phyloP scores from a whole-genome alignment of 2,797 vertebrate species.

The Pagetopsis macropterus region DNA sequence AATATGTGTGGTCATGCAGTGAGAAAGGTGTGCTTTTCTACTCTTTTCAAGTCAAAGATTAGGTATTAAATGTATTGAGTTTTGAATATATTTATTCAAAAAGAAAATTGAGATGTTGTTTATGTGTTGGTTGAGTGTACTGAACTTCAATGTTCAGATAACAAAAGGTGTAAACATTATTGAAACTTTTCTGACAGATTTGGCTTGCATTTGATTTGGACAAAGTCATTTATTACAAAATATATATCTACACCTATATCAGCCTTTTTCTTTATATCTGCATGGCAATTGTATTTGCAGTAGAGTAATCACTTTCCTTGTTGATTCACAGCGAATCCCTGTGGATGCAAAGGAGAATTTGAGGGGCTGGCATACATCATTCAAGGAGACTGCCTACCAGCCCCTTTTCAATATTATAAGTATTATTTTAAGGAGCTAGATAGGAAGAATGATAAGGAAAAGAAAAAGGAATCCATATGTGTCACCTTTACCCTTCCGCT shows the following conservation, averaged over 20 bases:
- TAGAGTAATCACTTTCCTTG: not conserved
- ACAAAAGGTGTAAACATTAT: no score
- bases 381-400: constrained; percentile 80
- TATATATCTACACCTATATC: not conserved
- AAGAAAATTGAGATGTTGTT: not conserved
- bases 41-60: not conserved
- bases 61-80: not conserved
- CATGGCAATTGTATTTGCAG: not conserved
- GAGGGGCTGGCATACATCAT: constrained; percentile 54
- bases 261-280: not conserved
- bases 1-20: constrained; percentile 73
- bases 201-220: no score
- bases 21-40: constrained; percentile 41
- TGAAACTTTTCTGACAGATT: no score
- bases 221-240: constrained; percentile 1
- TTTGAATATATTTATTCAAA: not conserved
- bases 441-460: fast-evolving
- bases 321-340: constrained; percentile 53
- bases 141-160: not conserved
- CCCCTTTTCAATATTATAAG: constrained; percentile 78
- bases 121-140: not conserved
- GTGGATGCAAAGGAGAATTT: constrained; percentile 61
- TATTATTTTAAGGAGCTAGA: constrained; percentile 70
- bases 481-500: constrained; percentile 74
- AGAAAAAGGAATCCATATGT: constrained; percentile 65